phyloP scores from a whole-genome alignment of 1,140 invertebrate genomes.

The Chironomus striatipennis region DNA sequence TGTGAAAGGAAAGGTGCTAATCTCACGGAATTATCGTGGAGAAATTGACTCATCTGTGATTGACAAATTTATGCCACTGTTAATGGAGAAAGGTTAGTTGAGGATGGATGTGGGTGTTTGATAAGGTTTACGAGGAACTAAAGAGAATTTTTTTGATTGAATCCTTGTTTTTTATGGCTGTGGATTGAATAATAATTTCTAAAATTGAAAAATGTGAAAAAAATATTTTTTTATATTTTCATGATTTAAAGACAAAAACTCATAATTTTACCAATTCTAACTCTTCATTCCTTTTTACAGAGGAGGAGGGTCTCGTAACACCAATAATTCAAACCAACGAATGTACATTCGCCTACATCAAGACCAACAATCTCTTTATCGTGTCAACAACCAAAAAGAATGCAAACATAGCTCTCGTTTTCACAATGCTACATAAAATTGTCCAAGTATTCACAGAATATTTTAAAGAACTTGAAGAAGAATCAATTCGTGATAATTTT shows the following conservation, averaged over 20 bases:
- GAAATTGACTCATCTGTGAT: constrained; percentile 95
- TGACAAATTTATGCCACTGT: constrained; percentile 97
- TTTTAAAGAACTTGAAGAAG: constrained; percentile 98
- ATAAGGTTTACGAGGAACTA: background rate
- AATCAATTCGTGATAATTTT: constrained; percentile 98
- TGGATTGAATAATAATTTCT: too few relatives aligned
- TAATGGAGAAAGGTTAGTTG: constrained; percentile 74
- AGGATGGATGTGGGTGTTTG: background rate
- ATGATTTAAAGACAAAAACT: too few relatives aligned
- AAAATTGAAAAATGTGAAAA: too few relatives aligned
- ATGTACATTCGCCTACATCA: constrained; percentile 94
- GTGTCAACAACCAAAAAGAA: constrained; percentile 92
- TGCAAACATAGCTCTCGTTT: constrained; percentile 93
- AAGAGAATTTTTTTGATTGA: too few relatives aligned
- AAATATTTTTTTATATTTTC: too few relatives aligned
- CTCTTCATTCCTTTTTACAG: constrained; percentile 35
- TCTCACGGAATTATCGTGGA: constrained; percentile 96
- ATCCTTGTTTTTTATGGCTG: too few relatives aligned
- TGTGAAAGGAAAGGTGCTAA: constrained; percentile 94
- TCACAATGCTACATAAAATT: constrained; percentile 95
- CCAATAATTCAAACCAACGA: constrained; percentile 87
- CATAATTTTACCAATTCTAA: too few relatives aligned
- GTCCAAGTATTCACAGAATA: constrained; percentile 98
- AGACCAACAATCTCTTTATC: constrained; percentile 97
- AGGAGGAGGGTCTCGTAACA: constrained; percentile 91